phyloP scores from a whole-genome alignment of 2,888 invertebrate genomes.

The Rapana venosa region DNA sequence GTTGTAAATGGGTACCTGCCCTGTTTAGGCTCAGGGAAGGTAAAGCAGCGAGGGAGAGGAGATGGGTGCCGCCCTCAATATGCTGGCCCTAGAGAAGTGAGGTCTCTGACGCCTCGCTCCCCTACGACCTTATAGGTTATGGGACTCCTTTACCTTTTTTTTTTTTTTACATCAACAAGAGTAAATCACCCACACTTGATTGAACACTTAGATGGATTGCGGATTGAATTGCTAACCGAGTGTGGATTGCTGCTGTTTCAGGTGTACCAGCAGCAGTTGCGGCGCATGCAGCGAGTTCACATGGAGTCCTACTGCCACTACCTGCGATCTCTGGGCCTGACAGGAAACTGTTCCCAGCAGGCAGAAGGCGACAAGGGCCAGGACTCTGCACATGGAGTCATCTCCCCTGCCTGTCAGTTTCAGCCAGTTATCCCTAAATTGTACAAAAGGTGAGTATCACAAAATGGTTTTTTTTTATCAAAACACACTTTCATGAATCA shows the following conservation, averaged over 20 bases:
- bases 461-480: not conserved
- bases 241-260: conserved; percentile 45
- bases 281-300: conserved; percentile 55
- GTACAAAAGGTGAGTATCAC: conserved; percentile 61
- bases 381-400: conserved; percentile 38
- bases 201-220: too few relatives aligned
- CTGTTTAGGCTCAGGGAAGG: too few relatives aligned
- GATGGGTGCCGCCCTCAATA: too few relatives aligned
- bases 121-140: too few relatives aligned
- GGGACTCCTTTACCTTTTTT: too few relatives aligned
- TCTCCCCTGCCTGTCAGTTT: conserved; percentile 64
- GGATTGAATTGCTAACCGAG: too few relatives aligned
- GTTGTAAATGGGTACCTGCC: too few relatives aligned
- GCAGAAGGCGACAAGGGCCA: conserved; percentile 28
- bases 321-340: conserved; percentile 48
- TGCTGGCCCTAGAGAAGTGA: too few relatives aligned
- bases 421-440: conserved; percentile 62
- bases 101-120: too few relatives aligned
- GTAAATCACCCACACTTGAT: too few relatives aligned
- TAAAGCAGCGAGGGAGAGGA: too few relatives aligned
- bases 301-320: conserved; percentile 54
- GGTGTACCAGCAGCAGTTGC: conserved; percentile 60
- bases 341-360: conserved; percentile 51
- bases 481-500: not conserved
- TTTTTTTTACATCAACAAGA: too few relatives aligned